Percentiles rank a stretch among this genome's conserved stretches.
Conservation (phyloP, 1,140 invertebrate species). For the Gonioctena quinquepunctata region DNA sequence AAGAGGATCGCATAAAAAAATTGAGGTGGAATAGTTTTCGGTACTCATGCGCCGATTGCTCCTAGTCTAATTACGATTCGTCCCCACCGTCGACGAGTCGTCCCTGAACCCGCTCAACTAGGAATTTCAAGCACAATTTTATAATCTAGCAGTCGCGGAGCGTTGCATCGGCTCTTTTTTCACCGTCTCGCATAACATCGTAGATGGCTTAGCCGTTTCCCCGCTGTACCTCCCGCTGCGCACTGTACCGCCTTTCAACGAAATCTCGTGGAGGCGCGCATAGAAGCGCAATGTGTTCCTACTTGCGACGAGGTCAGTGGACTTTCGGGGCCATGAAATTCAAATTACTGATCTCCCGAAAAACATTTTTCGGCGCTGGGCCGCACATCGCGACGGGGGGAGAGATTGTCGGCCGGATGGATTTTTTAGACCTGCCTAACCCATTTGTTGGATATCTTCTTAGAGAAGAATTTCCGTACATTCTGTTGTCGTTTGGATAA, state of each 20-base stretch:
- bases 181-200: constrained; percentile 20
- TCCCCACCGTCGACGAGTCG: neutral
- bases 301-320: constrained; percentile 52
- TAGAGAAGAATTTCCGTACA: neutral
- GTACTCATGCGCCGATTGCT: too few relatives aligned
- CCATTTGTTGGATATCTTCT: neutral
- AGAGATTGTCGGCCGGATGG: neutral
- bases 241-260: neutral
- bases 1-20: too few relatives aligned
- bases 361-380: constrained; percentile 10
- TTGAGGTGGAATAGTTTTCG: too few relatives aligned
- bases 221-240: constrained; percentile 5
- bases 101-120: neutral
- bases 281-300: constrained; percentile 48
- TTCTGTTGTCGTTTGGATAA: too few relatives aligned
- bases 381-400: too few relatives aligned
- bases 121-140: constrained; percentile 9
- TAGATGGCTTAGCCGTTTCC: constrained; percentile 22
- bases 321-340: constrained; percentile 49
- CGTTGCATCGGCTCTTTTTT: constrained; percentile 1
- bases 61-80: too few relatives aligned
- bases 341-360: constrained; percentile 19
- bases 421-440: neutral
- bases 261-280: constrained; percentile 39
- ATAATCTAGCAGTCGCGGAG: constrained; percentile 11